Percentiles rank a stretch among this genome's conserved stretches.
These are phyloP conservation scores for Pomacea canaliculata DNA, from an alignment of 2,888 invertebrate genomes.

Conservation along the genomic window DNA sequence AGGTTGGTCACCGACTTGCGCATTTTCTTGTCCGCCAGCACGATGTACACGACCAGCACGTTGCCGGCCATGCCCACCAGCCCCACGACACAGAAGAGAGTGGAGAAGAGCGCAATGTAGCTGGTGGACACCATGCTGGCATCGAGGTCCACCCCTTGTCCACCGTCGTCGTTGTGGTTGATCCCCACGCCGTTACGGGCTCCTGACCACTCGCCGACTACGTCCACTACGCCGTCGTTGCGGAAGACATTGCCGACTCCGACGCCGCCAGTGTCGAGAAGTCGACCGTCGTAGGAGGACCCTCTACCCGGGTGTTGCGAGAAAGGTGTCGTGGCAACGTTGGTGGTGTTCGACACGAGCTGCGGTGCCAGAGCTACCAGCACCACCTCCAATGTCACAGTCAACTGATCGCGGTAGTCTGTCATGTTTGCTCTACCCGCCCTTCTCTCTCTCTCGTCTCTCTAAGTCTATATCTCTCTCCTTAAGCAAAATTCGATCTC, in stretches of 20 bases:
- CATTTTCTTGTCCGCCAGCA: conserved; percentile 65
- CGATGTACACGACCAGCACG: conserved; percentile 64
- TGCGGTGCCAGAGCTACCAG: conserved; percentile 22
- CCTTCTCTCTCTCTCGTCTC: neutral
- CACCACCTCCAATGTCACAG: conserved; percentile 23
- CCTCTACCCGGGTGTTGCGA: neutral
- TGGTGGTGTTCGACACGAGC: conserved; percentile 11
- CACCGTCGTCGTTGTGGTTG: neutral
- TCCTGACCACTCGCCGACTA: neutral
- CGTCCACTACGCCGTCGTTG: neutral
- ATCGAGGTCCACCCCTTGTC: neutral
- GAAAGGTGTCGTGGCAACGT: neutral
- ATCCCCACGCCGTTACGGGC: neutral
- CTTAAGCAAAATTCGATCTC: neutral
- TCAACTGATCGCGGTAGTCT: conserved; percentile 5
- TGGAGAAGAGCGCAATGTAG: conserved; percentile 23
- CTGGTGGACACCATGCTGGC: conserved; percentile 16
- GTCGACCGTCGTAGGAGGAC: neutral
- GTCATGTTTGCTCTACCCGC: conserved; percentile 4
- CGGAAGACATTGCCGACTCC: neutral
- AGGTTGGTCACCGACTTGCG: conserved; percentile 66
- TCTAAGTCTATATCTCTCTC: neutral
- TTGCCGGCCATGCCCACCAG: conserved; percentile 68
- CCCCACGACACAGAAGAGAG: conserved; percentile 60
- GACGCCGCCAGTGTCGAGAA: neutral